Base-by-base conservation (phyloP, 2,888 invertebrate species). In the Pristionchus fissidentatus region DNA sequence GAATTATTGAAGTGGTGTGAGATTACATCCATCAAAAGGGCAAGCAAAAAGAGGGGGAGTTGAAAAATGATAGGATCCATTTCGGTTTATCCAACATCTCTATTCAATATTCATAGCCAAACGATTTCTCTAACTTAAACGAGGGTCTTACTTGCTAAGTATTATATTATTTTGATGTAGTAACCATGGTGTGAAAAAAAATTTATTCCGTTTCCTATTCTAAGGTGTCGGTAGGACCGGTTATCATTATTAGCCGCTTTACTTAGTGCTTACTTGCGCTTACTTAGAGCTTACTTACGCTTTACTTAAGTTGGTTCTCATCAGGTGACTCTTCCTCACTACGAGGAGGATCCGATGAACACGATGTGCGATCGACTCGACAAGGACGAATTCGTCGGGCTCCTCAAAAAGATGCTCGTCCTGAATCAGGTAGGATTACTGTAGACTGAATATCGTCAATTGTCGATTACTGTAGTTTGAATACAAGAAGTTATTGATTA, bases 351-450 rank as follows among this genome's bases (percentile, higher is more conserved):
- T 93, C 97, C 97, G 41, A 96, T 97, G 86, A 98, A 99, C 93
- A 94, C 98, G 88, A 94, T 98, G 92, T 97, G 97, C 0, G 99
- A 99, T 93, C 98, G 98, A 93, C 96, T 97, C 43, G 99, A 99
- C 93, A 95, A 98, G 85, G 95, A 96, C 90, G 98, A 99, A 93
- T 99, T 99, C 92, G 98, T 99, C 89, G 98, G 98, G 94, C 95
- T 99, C 90, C 94, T 99, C 82, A 98, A 98, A 94, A 95, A 97
- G 91, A 99, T 99, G 99, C 95, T 99, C 84, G 97, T 97, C 26
- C 96, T 99, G 95, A 98, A 99, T 94, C 94, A 96, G 95, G 98
- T 78, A 52, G 35, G 43, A 3, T 49, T 19, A 49, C 49, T 49
- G 10, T 10, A 49, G 49, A 49, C 49, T n/a, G n/a, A n/a, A n/a